Base-by-base conservation (phyloP, 2,888 invertebrate species). In the Aporophyla nigra region DNA sequence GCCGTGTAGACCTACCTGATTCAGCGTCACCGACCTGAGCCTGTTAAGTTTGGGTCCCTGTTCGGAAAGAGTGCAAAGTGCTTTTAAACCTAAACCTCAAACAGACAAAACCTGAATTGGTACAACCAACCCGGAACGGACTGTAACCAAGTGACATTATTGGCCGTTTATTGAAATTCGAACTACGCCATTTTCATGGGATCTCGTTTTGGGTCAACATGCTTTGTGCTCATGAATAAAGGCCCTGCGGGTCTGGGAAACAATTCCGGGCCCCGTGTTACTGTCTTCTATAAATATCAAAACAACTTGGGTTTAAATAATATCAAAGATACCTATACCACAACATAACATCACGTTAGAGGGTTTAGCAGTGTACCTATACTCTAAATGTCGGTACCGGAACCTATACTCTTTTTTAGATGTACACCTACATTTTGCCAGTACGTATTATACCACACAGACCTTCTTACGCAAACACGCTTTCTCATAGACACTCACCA, bases 201-300 rank as follows among this genome's bases (percentile, higher is more conserved):
- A 75, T 76, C 74, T 54, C 69, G 70, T 78, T 79, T 79, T 79
- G 72, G 73, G 78, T 86, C 78, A 84, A 81, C 85, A 85, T 82
- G 80, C 82, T 78, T 76, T 76, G 79, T 83, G 40, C 83, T 90
- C 89, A 91, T 90, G 91, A 90, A 91, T 91, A 91, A 91, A 84
- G 86, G 87, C 80, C 81, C 81, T 74, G 76, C 69, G 85, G 86
- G 82, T 83, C 76, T 82, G 68, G 58, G 83, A 84, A 87, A 85
- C 84, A 86, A 86, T 88, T 82, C 79, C 80, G 74, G 49, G 40
- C 40, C 19, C 51, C 5, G 1, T 67, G 67, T 76, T 51, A 76
- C 66, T 43, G 68, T 71, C 27, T 76, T 71, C 62, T 69, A 62
- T 62, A 62, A 63, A 56, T 51, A 65, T 68, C 33, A 46, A 80